Evolutionary conservation across 2,113 vertebrate genomes (phyloP), one percentile per base, ranked within the genome.

Genomic region (Symphodus melops): DNA sequence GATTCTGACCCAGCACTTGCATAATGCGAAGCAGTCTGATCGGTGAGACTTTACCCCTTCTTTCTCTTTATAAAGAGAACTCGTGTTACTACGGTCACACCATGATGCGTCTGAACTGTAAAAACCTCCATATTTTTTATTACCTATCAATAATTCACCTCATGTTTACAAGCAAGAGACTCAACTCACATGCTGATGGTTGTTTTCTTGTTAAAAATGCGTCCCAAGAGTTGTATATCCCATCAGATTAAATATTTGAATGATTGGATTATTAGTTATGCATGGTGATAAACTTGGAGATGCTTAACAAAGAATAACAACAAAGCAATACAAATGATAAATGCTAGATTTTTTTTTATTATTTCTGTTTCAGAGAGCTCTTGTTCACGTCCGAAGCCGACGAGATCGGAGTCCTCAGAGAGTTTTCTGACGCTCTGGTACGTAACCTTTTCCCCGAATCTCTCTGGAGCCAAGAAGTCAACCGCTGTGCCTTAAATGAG

Each of bases 1-100:
- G 7, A 91, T 93, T 77, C 61, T 95, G 65, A 94, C 92, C 44
- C 83, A 91, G 64, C 93, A 95, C 74, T 86, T 95, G 57, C 93
- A 84, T 60, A 87, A 90, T 17, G 79, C 81, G 1, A 95, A 92
- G 85, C 91, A 93, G 68, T 16, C 90, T 65, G 86, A 91, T 55
- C 82, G 92, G 94, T 95, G 81, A 87, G 52, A 12, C 56, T 73
- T 66, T 68, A 42, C 42, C 9, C 57, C 41, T 51, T 0, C 37
- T 53, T n/a, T 39, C 4, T 41, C 54, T 68, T n/a, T 51, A 51
- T n/a, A 23, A 58, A 19, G 25, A 20, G 16, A 56, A 53, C 19
- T 64, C 37, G 8, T 4, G 9, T 17, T 61, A 39, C 73, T 59
- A 69, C 5, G 19, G 51, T 53, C 63, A 49, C 85, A 57, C 56